Evolutionary conservation across 2,113 vertebrate species (phyloP), one percentile per base, ranked within the genome.

Genomic region (Probosciger aterrimus): DNA sequence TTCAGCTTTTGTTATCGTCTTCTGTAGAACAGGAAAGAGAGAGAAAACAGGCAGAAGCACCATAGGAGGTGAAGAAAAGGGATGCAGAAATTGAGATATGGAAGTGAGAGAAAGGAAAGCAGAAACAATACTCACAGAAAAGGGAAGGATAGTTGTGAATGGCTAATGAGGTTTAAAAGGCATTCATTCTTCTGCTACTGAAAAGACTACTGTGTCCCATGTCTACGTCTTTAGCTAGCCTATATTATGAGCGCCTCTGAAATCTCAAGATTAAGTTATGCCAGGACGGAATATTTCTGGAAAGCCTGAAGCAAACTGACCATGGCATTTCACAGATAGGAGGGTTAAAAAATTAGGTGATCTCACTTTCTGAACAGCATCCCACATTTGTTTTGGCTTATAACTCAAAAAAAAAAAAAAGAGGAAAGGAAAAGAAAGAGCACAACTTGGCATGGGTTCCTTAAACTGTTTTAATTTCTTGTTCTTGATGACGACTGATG

Each of bases 291-390:
- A 31, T 37, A 68, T 41, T 62, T 49, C 64, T 69, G 53, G 53
- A 96, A 90, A 90, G 33, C 19, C 30, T 73, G 43, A 94, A 57
- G 35, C 5, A 91, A 82, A 92, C 14, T 78, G 60, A 63, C n/a
- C n/a, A 19, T 9, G 28, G n/a, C 76, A 88, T 81, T 95, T 93
- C 67, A 87, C 91, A 91, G 65, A 91, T 11, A 76, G 23, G 16
- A 89, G 27, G 19, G 82, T 70, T 68, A 82, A 92, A 91, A 84
- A 79, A 65, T 65, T 2, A 86, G 13, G 27, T 89, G 69, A 92
- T 73, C 52, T 93, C 86, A 93, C 43, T 75, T 88, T 68, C 37
- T 91, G 74, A 91, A 92, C 30, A 68, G 27, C 30, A 86, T 91
- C 55, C 55, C 83, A 81, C 62, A 68, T 82, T 95, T 92, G 9